Percentiles rank a stretch among this genome's conserved stretches.
These are phyloP conservation scores for Sinelater perroti DNA, from an alignment of 2,888 invertebrate genomes.

Conservation along the genomic window DNA sequence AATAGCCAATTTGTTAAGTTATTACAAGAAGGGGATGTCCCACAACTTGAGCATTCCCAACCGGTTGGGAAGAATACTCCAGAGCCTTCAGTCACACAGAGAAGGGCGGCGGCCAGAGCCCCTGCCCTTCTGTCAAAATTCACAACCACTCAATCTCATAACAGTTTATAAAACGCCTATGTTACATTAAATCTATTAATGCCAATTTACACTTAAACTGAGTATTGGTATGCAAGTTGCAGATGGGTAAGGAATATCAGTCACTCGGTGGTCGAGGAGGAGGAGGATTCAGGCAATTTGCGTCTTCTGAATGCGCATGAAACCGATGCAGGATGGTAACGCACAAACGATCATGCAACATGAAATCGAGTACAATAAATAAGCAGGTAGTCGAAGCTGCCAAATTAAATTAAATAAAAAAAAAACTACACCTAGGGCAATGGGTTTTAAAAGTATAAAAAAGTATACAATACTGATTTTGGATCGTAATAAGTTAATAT, in stretches of 20 bases:
- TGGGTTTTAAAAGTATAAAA: slow-evolving; percentile 49
- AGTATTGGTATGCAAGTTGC: slow-evolving; percentile 37
- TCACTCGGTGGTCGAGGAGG: slow-evolving; percentile 31
- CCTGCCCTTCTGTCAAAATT: slow-evolving; percentile 24
- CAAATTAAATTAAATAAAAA: slow-evolving; percentile 41
- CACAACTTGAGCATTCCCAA: slow-evolving; percentile 20
- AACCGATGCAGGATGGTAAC: slow-evolving; percentile 9
- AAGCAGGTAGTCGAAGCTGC: slow-evolving; percentile 46
- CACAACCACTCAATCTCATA: slow-evolving; percentile 37
- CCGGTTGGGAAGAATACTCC: slow-evolving; percentile 15
- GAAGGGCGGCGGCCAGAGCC: slow-evolving; percentile 17
- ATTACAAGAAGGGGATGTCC: slow-evolving; percentile 44
- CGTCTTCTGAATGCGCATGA: no score
- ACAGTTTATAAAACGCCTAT: slow-evolving; percentile 40
- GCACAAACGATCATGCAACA: no score
- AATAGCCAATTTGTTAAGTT: slow-evolving; percentile 68
- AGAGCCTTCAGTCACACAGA: slow-evolving; percentile 27
- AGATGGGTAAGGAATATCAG: slow-evolving; percentile 35
- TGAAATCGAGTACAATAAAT: slow-evolving; percentile 29
- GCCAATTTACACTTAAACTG: slow-evolving; percentile 36
- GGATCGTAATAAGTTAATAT: slow-evolving; percentile 55
- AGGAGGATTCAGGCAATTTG: no score
- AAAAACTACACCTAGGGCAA: slow-evolving; percentile 43
- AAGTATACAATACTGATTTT: slow-evolving; percentile 61
- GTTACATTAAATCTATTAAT: slow-evolving; percentile 39